Evolutionary conservation across 1,140 invertebrate species (phyloP), one percentile per base, ranked within the genome.

Genomic region (Thrips palmi): DNA sequence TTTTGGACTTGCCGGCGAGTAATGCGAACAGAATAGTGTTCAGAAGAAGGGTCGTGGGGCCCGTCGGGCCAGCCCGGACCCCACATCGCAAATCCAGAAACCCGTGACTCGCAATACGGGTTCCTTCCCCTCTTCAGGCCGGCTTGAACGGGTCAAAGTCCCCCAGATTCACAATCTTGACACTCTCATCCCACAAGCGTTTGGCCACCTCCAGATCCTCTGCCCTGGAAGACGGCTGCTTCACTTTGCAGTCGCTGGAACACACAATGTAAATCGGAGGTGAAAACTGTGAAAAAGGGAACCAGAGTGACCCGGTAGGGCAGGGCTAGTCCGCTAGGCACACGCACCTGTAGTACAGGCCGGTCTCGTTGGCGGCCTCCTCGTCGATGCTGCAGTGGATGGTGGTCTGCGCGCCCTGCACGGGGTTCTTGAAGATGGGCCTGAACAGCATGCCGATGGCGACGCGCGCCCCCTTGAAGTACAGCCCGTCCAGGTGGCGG

Each of bases 371-470:
- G 1, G 62, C 69, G 43, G 69, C 62, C 40, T 67, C 59, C 41
- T 78, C 74, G 53, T 80, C 74, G 1, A 86, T 51, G 2, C 79
- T 69, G 50, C 83, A 82, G 49, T 82, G 70, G 23, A 91, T 59
- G 2, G 71, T 72, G 1, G 83, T 86, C 54, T 88, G 83, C 8
- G 77, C 77, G 1, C 83, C 83, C 45, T 75, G 65, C 42, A 63
- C 60, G 0, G 67, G 62, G 7, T 57, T 62, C 53, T 81, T 81
- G 23, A 70, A 60, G 32, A 73, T 64, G 1, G 54, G 52, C 19
- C 41, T 50, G 1, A 57, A 2, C 10, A 40, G 38, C 2, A 36
- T 3, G 43, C 49, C 57, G 1, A 60, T 21, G 58, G 20, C 80
- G 47, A 10, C 64, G 64, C 63, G 72, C 69, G 24, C 67, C 0